These are phyloP conservation scores for Sebastes flavidus DNA, from an alignment of 2,797 vertebrate genomes.

Conservation along the genomic window DNA sequence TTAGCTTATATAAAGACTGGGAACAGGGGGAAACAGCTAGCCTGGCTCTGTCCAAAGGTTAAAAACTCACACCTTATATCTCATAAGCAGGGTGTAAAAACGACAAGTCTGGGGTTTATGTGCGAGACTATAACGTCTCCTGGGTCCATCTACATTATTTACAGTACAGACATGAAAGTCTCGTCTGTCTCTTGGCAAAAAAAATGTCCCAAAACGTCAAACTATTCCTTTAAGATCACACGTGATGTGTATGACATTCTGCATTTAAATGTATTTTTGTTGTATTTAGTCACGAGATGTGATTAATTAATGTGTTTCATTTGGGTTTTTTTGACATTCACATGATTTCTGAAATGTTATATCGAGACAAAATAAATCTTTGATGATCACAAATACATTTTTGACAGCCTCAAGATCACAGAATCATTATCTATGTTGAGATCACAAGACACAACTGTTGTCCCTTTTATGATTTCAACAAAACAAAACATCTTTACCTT, in stretches of 20 bases:
- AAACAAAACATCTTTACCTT: neutral
- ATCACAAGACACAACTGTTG: neutral
- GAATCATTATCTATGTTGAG: neutral
- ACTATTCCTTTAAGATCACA: neutral
- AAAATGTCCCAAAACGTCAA: neutral
- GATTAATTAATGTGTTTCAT: neutral
- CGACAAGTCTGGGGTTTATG: neutral
- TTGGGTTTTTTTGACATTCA: neutral
- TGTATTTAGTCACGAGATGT: neutral
- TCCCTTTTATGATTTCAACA: neutral
- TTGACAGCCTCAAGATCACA: neutral
- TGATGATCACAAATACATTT: neutral
- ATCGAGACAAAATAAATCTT: neutral
- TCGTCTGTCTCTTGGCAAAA: neutral
- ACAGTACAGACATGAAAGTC: neutral
- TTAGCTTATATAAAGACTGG: slow-evolving; percentile 7
- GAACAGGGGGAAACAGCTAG: neutral
- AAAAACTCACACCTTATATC: neutral
- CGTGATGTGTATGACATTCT: neutral
- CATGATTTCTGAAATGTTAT: neutral
- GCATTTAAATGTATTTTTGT: neutral
- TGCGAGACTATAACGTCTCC: too few species aligned
- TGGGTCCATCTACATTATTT: neutral
- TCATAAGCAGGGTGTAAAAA: neutral
- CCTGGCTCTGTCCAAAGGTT: neutral